A percentile compares a stretch with the other conserved stretches of the same genome.
Evolutionary conservation across 2,113 vertebrate genomes (phyloP).

Genomic region (Plectropomus leopardus): DNA sequence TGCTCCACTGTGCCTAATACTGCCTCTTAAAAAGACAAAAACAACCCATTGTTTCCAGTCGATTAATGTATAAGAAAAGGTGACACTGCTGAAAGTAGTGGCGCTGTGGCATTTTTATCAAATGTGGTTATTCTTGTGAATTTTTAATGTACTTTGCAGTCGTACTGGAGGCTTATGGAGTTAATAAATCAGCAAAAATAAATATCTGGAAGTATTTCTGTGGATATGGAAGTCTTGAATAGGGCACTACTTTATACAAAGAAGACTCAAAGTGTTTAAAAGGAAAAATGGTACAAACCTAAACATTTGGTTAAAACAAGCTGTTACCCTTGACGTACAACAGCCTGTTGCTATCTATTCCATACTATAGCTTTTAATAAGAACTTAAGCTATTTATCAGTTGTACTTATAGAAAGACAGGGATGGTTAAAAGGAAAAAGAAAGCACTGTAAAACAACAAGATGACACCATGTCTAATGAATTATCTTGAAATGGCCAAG

Average conservation of each 20-base stretch:
- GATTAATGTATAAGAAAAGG: conserved; percentile 20
- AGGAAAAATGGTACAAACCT: neutral
- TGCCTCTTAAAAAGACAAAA: conserved; percentile 49
- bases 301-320: too few species aligned
- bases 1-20: conserved; percentile 52
- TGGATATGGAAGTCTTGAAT: too few species aligned
- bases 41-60: conserved; percentile 16
- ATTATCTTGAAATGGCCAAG: neutral
- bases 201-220: neutral
- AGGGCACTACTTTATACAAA: neutral
- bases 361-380: neutral
- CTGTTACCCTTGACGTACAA: neutral
- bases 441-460: neutral
- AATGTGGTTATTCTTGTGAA: conserved; percentile 16
- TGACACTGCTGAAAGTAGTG: conserved; percentile 2
- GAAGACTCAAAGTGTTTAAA: neutral
- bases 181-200: conserved; percentile 19
- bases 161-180: conserved; percentile 5
- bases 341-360: neutral
- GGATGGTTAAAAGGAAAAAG: neutral
- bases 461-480: neutral
- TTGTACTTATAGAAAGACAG: neutral
- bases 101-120: conserved; percentile 11
- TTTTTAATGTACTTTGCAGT: conserved; percentile 10
- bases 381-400: neutral